A percentile compares a stretch with the other conserved stretches of the same genome.
Conservation (phyloP, 2,797 vertebrate species). For the Tympanoctomys barrerae region DNA sequence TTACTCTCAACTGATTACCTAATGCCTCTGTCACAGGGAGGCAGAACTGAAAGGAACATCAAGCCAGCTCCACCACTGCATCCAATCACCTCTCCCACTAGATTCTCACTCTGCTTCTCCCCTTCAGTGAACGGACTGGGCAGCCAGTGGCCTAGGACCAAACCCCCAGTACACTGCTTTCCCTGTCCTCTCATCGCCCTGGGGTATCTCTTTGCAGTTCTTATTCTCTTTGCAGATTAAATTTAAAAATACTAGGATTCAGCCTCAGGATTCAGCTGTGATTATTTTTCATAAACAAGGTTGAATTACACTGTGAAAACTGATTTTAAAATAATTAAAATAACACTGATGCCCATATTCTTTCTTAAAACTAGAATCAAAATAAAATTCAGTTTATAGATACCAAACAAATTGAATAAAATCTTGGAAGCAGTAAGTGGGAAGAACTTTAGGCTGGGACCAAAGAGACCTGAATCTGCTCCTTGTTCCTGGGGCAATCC, state of each 20-base stretch:
- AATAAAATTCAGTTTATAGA: background rate
- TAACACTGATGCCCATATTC: background rate
- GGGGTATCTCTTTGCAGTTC: background rate
- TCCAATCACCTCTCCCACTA: accelerated
- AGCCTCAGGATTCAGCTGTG: background rate
- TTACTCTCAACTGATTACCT: background rate
- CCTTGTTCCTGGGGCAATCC: background rate
- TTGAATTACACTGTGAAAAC: background rate
- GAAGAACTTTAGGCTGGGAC: background rate
- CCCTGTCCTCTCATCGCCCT: background rate
- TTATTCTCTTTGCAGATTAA: background rate
- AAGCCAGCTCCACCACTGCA: background rate
- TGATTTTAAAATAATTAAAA: background rate
- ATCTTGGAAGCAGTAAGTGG: background rate
- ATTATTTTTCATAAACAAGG: background rate
- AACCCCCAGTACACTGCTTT: background rate
- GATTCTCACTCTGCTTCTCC: background rate
- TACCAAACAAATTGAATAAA: conserved; percentile 1
- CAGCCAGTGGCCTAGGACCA: background rate
- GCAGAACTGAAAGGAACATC: background rate
- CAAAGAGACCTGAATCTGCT: background rate
- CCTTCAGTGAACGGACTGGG: background rate
- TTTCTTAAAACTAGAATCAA: conserved; percentile 33
- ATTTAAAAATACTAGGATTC: background rate
- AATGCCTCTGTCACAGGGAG: background rate